Evolutionary conservation across 2,113 vertebrate species (phyloP), one percentile per base, ranked within the genome.

Genomic region (Setophaga petechia): DNA sequence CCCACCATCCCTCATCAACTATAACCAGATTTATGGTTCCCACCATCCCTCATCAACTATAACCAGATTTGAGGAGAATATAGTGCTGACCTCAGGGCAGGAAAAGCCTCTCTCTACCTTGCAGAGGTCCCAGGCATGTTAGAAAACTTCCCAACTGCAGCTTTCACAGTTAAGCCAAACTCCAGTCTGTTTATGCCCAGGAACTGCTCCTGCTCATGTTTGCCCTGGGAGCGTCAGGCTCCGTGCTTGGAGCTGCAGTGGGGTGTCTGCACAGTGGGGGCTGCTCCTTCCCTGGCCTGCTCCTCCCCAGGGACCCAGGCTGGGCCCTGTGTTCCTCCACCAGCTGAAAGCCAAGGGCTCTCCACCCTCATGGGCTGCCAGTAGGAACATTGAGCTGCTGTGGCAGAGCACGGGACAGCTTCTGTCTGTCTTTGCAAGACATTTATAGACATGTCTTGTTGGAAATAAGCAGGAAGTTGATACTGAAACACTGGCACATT

Each of bases 251-350:
- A 15, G 73, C 59, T 51, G 65, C 61, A 28, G 24, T 17, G 62
- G 21, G 27, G 20, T 66, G 25, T 12, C 80, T 62, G 68, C 81
- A 31, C 43, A 2, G 1, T 39, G 0, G 25, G 49, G 30, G 9
- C 39, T 81, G 5, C 10, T 71, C 71, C 61, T 74, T 52, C 86
- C 65, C 69, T 28, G 31, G 41, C 61, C 77, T 18, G 9, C 12
- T 51, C 28, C 5, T 51, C 15, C 12, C 18, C 68, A 6, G 39
- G 46, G 14, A 10, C 0, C 0, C 5, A 15, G 37, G 22, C 54
- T 72, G 41, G 22, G 18, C 61, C 58, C 67, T n/a, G 28, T 10
- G 1, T 62, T 67, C 51, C 55, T 39, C 39, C 30, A 0, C n/a
- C 1, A 28, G 39, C 3, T 0, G n/a, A 17, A 11, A 55, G 52